Conservation (phyloP, 2,113 vertebrate genomes). For the Ceyx margarethae region DNA sequence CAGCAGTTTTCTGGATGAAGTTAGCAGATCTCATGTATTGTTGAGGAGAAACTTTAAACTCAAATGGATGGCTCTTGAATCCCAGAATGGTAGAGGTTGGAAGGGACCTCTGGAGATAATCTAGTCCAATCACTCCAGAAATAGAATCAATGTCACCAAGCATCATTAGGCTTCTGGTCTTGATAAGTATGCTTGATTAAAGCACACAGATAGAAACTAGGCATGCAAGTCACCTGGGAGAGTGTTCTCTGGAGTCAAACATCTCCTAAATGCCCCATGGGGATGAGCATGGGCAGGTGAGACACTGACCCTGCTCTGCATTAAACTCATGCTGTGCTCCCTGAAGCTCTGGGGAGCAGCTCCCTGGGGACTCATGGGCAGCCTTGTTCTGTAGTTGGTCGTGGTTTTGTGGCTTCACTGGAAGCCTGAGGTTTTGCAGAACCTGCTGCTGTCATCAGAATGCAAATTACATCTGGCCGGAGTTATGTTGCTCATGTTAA, state of each 20-base stretch:
- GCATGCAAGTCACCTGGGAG: neutral
- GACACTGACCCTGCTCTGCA: neutral
- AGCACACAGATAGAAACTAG: neutral
- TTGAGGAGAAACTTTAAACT: neutral
- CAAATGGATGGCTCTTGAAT: neutral
- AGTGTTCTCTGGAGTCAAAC: neutral
- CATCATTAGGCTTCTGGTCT: neutral
- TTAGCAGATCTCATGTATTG: neutral
- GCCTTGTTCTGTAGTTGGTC: fast-evolving
- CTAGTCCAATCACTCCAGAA: neutral
- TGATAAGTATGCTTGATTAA: fast-evolving
- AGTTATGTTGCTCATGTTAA: neutral
- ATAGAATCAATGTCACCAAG: neutral
- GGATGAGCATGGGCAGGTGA: fast-evolving
- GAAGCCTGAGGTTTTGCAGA: neutral
- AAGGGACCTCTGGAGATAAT: neutral
- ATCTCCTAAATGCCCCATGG: neutral
- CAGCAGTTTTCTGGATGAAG: neutral
- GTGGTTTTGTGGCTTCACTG: neutral
- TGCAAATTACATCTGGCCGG: neutral
- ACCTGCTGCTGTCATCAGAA: neutral
- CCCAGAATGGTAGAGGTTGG: neutral
- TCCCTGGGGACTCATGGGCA: neutral
- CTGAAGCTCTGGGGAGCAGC: neutral
- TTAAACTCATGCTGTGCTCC: fast-evolving